phyloP scores from a whole-genome alignment of 2,113 vertebrate species.

The Gorsachius goisagi region DNA sequence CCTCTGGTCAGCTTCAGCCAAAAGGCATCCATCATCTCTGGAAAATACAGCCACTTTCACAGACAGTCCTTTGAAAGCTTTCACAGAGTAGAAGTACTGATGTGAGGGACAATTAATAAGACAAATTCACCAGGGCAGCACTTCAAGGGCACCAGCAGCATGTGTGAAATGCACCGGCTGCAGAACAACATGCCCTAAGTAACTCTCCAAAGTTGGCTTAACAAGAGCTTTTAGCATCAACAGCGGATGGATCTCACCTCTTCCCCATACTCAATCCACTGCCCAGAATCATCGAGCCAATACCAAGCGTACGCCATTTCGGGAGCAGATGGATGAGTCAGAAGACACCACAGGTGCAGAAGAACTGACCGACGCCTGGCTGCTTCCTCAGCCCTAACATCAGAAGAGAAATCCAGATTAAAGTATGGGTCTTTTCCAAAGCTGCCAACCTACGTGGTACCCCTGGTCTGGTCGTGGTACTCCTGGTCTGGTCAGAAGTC shows the following conservation, averaged over 20 bases:
- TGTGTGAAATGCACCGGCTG: background rate
- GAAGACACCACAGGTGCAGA: slow-evolving; percentile 66
- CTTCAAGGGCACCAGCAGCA: background rate
- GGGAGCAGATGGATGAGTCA: slow-evolving; percentile 59
- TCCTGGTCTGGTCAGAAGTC: background rate
- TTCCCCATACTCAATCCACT: slow-evolving; percentile 82
- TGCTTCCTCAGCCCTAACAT: background rate
- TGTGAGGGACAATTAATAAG: background rate
- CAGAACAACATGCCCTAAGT: background rate
- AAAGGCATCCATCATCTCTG: background rate
- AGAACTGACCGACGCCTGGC: background rate
- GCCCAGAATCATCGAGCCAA: slow-evolving; percentile 73
- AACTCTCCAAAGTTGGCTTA: background rate
- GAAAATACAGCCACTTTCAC: background rate
- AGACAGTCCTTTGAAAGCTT: background rate
- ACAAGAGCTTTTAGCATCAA: background rate
- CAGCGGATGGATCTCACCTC: slow-evolving; percentile 64
- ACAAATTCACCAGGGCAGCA: background rate
- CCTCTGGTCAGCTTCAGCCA: background rate
- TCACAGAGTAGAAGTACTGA: background rate
- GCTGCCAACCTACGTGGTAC: background rate
- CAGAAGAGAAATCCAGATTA: background rate
- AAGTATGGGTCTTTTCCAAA: background rate
- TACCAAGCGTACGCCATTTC: slow-evolving; percentile 83
- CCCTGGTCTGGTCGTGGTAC: background rate